These are phyloP conservation scores for Turnix velox DNA, from an alignment of 2,113 vertebrate genomes.

Conservation along the genomic window DNA sequence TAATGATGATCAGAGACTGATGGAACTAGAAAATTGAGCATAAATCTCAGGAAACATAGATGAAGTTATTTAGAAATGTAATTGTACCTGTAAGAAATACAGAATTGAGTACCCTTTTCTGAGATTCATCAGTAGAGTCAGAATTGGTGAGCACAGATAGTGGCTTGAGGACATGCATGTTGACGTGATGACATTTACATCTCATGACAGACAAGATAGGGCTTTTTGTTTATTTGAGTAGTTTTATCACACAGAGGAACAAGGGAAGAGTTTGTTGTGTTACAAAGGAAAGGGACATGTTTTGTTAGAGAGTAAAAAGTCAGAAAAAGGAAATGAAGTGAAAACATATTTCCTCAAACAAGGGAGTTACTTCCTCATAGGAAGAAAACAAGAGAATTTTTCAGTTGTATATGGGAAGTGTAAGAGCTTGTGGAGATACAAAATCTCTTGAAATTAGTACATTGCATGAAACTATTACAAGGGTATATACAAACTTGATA, in stretches of 20 bases:
- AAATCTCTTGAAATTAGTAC: not conserved
- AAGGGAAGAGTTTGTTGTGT: not conserved
- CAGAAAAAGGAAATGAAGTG: not conserved
- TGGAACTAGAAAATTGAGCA: not conserved
- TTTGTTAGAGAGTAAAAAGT: not conserved
- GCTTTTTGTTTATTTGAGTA: not conserved
- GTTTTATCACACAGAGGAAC: not conserved
- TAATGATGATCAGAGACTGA: not conserved
- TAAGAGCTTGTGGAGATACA: not conserved
- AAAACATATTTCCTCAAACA: not conserved
- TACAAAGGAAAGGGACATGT: not conserved
- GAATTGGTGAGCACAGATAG: not conserved
- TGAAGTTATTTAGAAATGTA: not conserved
- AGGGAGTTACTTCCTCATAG: not conserved
- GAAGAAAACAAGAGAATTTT: not conserved
- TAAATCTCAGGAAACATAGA: not conserved
- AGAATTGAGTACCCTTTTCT: not conserved
- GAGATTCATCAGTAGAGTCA: not conserved
- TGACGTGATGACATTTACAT: not conserved
- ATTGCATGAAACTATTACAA: not conserved
- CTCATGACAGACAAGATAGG: not conserved
- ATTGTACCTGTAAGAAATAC: not conserved
- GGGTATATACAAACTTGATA: not conserved
- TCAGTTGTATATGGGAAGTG: not conserved
- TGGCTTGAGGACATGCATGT: not conserved